Conservation (phyloP, 2,888 invertebrate species). For the Vesta saturnalis region DNA sequence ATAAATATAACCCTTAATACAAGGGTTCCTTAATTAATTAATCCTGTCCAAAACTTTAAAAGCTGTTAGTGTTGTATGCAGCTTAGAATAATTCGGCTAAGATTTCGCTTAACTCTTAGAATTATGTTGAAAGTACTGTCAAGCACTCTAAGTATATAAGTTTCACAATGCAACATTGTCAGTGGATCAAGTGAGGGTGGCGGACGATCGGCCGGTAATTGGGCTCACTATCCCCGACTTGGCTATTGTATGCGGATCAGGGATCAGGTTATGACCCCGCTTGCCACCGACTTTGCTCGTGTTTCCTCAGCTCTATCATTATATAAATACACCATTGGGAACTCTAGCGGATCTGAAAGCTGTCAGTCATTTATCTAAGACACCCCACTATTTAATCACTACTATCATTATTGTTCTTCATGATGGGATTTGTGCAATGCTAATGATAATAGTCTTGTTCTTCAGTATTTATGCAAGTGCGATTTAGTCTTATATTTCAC, state of each 20-base stretch:
- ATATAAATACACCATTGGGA: slow-evolving; percentile 63
- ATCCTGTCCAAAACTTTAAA: slow-evolving; percentile 33
- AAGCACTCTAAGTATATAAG: slow-evolving; percentile 41
- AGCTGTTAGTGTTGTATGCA: slow-evolving; percentile 34
- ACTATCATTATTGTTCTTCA: slow-evolving; percentile 58
- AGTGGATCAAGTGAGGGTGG: slow-evolving; percentile 41
- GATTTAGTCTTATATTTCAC: no score
- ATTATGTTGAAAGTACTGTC: slow-evolving; percentile 43
- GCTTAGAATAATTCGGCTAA: slow-evolving; percentile 39
- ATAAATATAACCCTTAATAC: slow-evolving; percentile 20
- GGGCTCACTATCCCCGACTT: slow-evolving; percentile 43
- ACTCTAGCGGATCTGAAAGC: slow-evolving; percentile 51
- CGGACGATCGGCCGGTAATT: slow-evolving; percentile 47
- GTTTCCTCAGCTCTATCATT: slow-evolving; percentile 59
- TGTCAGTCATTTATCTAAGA: slow-evolving; percentile 63
- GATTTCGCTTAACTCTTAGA: slow-evolving; percentile 42
- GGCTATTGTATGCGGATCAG: slow-evolving; percentile 52
- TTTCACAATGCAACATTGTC: slow-evolving; percentile 42
- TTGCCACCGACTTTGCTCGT: slow-evolving; percentile 51
- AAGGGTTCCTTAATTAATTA: slow-evolving; percentile 29
- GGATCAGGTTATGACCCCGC: slow-evolving; percentile 61
- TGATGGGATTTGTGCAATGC: slow-evolving; percentile 30
- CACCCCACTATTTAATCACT: slow-evolving; percentile 61
- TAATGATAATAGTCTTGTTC: slow-evolving; percentile 29
- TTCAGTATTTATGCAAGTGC: not conserved